Percentiles rank a stretch among this genome's conserved stretches.
These are phyloP conservation scores for Dipodomys spectabilis DNA, from an alignment of 2,113 vertebrate species.

Conservation along the genomic window DNA sequence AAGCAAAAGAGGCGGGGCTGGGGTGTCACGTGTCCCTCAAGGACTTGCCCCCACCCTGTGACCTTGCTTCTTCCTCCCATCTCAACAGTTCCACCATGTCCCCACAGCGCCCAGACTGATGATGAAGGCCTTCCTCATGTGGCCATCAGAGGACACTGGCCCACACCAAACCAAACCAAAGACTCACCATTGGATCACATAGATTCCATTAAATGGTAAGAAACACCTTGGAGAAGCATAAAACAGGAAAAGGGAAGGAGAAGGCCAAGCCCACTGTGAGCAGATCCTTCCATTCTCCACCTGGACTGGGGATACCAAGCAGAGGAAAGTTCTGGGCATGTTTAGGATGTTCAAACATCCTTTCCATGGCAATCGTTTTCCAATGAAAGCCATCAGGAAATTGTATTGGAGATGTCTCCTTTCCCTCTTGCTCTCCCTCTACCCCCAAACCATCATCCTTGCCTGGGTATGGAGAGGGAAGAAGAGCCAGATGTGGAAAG, in stretches of 20 bases:
- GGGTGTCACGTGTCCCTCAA: no score
- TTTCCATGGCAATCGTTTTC: not conserved
- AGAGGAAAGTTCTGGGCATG: not conserved
- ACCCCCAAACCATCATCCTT: not conserved
- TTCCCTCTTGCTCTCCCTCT: accelerated
- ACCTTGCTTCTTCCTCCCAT: not conserved
- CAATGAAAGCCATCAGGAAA: not conserved
- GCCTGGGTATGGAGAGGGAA: not conserved
- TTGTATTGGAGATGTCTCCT: not conserved
- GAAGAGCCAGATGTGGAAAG: not conserved
- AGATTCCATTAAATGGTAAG: not conserved
- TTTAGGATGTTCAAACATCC: not conserved
- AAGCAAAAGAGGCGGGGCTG: not conserved
- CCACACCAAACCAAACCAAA: not conserved
- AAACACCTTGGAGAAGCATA: not conserved
- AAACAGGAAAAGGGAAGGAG: not conserved
- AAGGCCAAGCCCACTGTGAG: not conserved
- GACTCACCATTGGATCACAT: not conserved
- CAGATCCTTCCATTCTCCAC: not conserved
- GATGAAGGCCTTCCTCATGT: not conserved
- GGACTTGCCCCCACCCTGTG: not conserved
- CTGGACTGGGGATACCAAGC: not conserved
- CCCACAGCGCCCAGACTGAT: no score
- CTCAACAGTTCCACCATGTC: not conserved
- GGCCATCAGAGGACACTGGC: not conserved